These are phyloP conservation scores for Papilio demoleus DNA, from an alignment of 2,888 invertebrate genomes.

Conservation along the genomic window DNA sequence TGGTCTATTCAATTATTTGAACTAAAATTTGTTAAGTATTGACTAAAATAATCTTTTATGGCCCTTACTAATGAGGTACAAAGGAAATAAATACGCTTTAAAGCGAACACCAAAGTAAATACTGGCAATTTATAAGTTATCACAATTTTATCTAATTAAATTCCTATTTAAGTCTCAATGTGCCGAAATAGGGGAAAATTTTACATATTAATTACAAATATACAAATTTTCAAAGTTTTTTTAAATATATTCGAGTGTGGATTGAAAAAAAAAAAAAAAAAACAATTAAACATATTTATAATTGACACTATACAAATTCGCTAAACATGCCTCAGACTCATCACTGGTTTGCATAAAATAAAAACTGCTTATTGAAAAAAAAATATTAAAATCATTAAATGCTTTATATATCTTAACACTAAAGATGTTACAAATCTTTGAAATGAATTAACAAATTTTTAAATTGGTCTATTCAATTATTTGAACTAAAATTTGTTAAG, in stretches of 20 bases:
- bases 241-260: not conserved
- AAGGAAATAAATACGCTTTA: not conserved
- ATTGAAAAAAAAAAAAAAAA: not conserved
- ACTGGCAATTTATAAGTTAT: constrained; percentile 30
- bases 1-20: not conserved
- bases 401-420: not conserved
- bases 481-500: too few relatives aligned
- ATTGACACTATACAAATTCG: constrained; percentile 32
- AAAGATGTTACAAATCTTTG: not conserved
- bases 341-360: constrained; percentile 1
- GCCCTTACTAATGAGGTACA: not conserved
- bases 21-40: too few relatives aligned
- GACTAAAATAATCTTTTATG: too few relatives aligned
- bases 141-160: constrained; percentile 32
- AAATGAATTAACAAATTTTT: not conserved
- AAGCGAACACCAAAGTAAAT: constrained; percentile 20
- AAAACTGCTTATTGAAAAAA: not conserved
- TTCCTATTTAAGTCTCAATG: not conserved
- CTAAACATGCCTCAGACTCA: constrained; percentile 14
- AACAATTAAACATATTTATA: constrained; percentile 25
- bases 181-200: not conserved
- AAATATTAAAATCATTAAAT: not conserved
- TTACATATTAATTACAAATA: not conserved
- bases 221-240: not conserved
- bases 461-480: not conserved